Base-by-base conservation (phyloP, 2,888 invertebrate genomes). In the Melinaea menophilus region DNA sequence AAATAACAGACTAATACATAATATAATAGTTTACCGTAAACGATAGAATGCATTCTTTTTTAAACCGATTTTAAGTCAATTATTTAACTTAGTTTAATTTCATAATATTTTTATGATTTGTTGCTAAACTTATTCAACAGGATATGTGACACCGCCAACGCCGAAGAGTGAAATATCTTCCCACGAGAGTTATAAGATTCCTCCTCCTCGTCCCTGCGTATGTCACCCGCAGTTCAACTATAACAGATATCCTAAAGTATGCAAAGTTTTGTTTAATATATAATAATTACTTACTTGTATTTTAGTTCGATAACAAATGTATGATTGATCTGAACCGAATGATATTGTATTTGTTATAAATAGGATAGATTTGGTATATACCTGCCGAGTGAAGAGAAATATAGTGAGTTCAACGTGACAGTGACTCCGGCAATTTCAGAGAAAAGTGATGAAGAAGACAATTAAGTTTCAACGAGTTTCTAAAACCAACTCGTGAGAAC, bases 351-450 rank as follows among this genome's bases (percentile, higher is more conserved):
- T 55, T 12, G 7, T 31, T 48, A 48, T 58, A 58, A 54, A 58
- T 71, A 89, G 90, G 89, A 90, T 63, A 83, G 89, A 35, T 90
- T 89, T 60, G 90, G 90, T 5, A 86, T 90, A 48, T 90, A 89
- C 65, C 60, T 85, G 12, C 88, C 89, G 0, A 67, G 69, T 2
- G 69, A 67, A 0, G 57, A 58, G 2, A 46, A 65, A 2, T 79
- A 66, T 55, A 64, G 59, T 41, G 67, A 62, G 0, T 60, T 60
- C 0, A 88, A 86, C 65, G 65, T 82, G 33, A 90, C 90, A 0
- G 79, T 77, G 0, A 81, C 86, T 2, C 88, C 88, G 1, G 81
- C 78, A 0, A 73, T 85, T 37, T 82, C 85, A 0, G 35, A 45
- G 46, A 51, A 65, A 2, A 65, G 63, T 45, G 65, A 59, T 37